Percentiles rank a stretch among this genome's conserved stretches.
phyloP scores from a whole-genome alignment of 1,140 invertebrate genomes.

The Lasioglossum baleicum region DNA sequence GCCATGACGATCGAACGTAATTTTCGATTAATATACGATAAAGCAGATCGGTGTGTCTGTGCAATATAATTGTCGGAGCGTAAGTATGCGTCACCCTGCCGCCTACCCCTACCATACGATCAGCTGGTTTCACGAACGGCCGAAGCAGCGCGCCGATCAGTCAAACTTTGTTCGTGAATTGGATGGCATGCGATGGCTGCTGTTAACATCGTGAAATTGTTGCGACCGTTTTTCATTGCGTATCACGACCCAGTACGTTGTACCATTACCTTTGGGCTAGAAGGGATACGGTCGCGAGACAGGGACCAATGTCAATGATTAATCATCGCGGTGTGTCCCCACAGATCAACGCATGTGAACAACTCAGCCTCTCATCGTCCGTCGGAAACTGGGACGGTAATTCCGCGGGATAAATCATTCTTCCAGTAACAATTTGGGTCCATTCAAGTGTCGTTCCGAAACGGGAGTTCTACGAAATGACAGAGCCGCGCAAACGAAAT shows the following conservation, averaged over 20 bases:
- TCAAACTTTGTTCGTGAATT: constrained; percentile 14
- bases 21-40: not conserved
- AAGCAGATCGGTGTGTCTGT: too few species aligned
- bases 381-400: constrained; percentile 33
- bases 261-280: not conserved
- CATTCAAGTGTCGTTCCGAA: not conserved
- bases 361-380: constrained; percentile 30
- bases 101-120: not conserved
- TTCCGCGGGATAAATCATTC: constrained; percentile 37
- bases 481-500: constrained; percentile 14
- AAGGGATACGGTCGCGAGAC: too few species aligned
- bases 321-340: not conserved
- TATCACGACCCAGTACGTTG: constrained; percentile 33
- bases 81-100: not conserved
- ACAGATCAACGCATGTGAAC: constrained; percentile 51
- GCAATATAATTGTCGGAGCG: not conserved
- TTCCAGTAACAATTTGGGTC: not conserved
- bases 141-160: constrained; percentile 36
- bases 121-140: constrained; percentile 12
- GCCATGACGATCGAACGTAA: too few species aligned
- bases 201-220: constrained; percentile 8
- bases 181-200: constrained; percentile 46
- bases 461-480: not conserved
- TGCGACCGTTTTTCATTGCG: not conserved
- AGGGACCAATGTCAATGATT: not conserved